phyloP scores from a whole-genome alignment of 1,140 invertebrate genomes.

The Drosophila novamexicana region DNA sequence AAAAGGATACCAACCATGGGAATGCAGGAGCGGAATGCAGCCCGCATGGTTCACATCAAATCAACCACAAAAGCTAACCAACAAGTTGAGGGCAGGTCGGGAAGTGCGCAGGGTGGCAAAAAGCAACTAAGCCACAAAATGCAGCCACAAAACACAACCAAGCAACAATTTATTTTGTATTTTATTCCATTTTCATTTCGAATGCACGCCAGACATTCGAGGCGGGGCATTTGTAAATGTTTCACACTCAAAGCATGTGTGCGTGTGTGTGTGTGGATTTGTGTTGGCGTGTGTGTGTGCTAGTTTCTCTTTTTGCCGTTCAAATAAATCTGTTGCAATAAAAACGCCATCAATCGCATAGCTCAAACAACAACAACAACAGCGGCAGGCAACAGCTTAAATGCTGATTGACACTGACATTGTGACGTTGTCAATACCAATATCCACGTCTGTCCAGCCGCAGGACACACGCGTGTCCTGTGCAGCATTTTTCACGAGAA shows the following conservation, averaged over 20 bases:
- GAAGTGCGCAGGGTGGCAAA: neutral
- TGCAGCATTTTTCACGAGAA: conserved; percentile 38
- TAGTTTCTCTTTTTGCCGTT: conserved; percentile 54
- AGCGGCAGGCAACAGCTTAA: conserved; percentile 45
- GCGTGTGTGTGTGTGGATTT: conserved; percentile 16
- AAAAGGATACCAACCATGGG: conserved; percentile 16
- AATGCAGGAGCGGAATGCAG: conserved; percentile 5
- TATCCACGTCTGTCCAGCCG: conserved; percentile 28
- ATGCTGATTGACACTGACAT: conserved; percentile 78
- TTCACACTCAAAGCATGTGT: conserved; percentile 26
- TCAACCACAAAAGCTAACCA: conserved; percentile 43
- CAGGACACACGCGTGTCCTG: conserved; percentile 41
- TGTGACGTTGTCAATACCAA: conserved; percentile 63
- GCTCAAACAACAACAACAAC: conserved; percentile 28
- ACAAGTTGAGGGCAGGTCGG: conserved; percentile 14
- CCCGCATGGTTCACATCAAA: conserved; percentile 35
- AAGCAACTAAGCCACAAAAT: conserved; percentile 26
- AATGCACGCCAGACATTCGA: conserved; percentile 47
- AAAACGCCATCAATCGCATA: conserved; percentile 63
- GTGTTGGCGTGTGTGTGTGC: conserved; percentile 36
- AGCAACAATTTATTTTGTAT: conserved; percentile 60
- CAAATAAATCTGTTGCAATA: conserved; percentile 74
- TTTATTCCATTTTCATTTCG: conserved; percentile 51
- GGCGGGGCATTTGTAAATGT: conserved; percentile 44
- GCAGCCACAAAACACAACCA: conserved; percentile 39